These are phyloP conservation scores for Oreochromis niloticus DNA, from an alignment of 2,113 vertebrate species.

Conservation along the genomic window DNA sequence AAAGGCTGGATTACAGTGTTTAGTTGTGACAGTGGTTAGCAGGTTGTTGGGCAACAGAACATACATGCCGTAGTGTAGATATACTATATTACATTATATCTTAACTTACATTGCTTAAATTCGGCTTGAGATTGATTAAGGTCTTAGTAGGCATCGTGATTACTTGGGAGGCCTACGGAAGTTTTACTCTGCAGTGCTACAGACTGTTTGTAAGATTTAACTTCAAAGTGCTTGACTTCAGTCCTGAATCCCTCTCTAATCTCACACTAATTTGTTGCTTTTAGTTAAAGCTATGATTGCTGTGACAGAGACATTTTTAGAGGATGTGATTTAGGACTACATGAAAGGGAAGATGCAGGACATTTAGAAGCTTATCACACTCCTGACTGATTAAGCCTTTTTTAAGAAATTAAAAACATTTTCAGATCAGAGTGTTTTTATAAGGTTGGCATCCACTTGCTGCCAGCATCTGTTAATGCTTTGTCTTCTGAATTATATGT, in stretches of 20 bases:
- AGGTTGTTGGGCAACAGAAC: background rate
- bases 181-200: background rate
- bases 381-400: constrained; percentile 9
- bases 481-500: background rate
- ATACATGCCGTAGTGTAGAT: fast-evolving
- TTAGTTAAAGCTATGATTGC: constrained; percentile 28
- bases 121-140: background rate
- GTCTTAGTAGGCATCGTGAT: background rate
- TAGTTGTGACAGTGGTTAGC: background rate
- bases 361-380: constrained; percentile 20
- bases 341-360: constrained; percentile 20
- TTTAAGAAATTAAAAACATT: constrained; percentile 20
- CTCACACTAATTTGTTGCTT: constrained; percentile 30
- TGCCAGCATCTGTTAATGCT: background rate
- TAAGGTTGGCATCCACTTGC: background rate
- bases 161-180: background rate
- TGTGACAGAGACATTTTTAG: constrained; percentile 18
- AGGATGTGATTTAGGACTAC: constrained; percentile 22
- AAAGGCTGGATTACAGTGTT: background rate
- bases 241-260: constrained; percentile 4
- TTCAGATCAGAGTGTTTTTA: constrained; percentile 8
- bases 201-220: constrained; percentile 1
- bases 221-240: constrained; percentile 1
- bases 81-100: background rate
- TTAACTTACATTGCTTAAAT: background rate